Percentiles rank a stretch among this genome's conserved stretches.
Evolutionary conservation across 2,113 vertebrate species (phyloP).

Genomic region (Melospiza melodia): DNA sequence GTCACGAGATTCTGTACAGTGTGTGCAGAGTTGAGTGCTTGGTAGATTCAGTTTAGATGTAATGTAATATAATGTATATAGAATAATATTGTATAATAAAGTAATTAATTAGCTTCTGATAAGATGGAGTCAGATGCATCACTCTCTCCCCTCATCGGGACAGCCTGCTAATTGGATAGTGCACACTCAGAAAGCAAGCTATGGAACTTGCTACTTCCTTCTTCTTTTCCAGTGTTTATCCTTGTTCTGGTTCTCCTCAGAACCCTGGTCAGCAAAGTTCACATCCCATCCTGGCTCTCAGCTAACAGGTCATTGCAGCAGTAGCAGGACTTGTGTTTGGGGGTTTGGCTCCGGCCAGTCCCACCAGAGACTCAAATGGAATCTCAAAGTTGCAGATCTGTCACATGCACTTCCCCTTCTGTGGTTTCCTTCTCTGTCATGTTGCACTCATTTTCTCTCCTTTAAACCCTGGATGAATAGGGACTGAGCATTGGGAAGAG

Average conservation of each 20-base stretch:
- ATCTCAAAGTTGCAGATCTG: neutral
- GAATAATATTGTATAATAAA: no score
- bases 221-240: neutral
- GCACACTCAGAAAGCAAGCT: neutral
- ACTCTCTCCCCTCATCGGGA: no score
- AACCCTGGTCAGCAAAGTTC: neutral
- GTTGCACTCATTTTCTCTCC: neutral
- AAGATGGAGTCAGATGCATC: no score
- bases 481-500: neutral
- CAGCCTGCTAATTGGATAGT: neutral
- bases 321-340: neutral
- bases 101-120: no score
- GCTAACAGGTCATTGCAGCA: neutral
- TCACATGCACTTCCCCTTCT: neutral
- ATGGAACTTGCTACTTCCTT: neutral
- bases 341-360: neutral
- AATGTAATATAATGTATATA: no score
- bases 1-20: no score
- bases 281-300: neutral
- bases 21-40: no score
- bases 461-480: neutral
- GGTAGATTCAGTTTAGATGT: no score
- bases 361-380: neutral
- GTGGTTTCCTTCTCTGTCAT: neutral
- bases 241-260: neutral